Evolutionary conservation across 2,888 invertebrate genomes (phyloP).

Genomic region (Synanthedon tipuliformis): DNA sequence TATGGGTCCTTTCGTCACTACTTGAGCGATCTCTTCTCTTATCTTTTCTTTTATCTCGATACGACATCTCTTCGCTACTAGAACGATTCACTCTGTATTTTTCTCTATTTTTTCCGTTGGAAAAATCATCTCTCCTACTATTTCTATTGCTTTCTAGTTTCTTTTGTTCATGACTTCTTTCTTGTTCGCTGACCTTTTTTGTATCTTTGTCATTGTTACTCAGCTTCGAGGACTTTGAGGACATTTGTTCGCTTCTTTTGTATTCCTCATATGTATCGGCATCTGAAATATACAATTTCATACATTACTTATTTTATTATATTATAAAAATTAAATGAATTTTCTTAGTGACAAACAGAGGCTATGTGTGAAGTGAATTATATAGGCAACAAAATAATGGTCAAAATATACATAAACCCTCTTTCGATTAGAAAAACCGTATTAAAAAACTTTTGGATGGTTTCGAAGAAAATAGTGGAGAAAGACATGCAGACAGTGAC

Average conservation of each 20-base stretch:
- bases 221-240: slow-evolving; percentile 28
- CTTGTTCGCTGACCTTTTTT: slow-evolving; percentile 18
- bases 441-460: no score
- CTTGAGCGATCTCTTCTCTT: slow-evolving; percentile 26
- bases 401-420: no score
- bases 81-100: slow-evolving; percentile 23
- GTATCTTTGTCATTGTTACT: slow-evolving; percentile 10
- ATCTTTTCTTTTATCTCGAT: slow-evolving; percentile 21
- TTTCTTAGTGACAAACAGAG: no score
- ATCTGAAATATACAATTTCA: slow-evolving; percentile 59
- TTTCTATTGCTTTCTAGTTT: slow-evolving; percentile 17
- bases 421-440: no score
- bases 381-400: no score
- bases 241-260: slow-evolving; percentile 60
- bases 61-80: slow-evolving; percentile 16
- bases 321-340: no score
- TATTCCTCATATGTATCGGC: slow-evolving; percentile 78
- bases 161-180: slow-evolving; percentile 17
- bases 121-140: slow-evolving; percentile 17
- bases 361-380: no score
- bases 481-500: no score
- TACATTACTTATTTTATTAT: no score
- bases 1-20: slow-evolving; percentile 15
- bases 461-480: no score
- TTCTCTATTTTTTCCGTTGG: slow-evolving; percentile 25